These are phyloP conservation scores for Ligdia adustata DNA, from an alignment of 2,888 invertebrate species.

Conservation along the genomic window DNA sequence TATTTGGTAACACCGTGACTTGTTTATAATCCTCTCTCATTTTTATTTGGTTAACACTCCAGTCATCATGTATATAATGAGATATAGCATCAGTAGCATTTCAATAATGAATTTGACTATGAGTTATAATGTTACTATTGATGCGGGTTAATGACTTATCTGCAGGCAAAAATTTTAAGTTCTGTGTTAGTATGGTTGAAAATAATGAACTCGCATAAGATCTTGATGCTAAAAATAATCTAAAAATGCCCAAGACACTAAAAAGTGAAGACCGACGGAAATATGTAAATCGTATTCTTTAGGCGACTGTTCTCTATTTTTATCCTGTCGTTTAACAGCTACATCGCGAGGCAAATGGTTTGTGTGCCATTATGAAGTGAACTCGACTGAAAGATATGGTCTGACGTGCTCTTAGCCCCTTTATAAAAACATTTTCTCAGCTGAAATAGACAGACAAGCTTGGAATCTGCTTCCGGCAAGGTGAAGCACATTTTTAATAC, in stretches of 20 bases:
- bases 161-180: too few species aligned
- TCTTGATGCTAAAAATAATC: slow-evolving; percentile 3
- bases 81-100: too few species aligned
- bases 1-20: slow-evolving; percentile 42
- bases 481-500: too few species aligned
- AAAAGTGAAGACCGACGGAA: slow-evolving; percentile 18
- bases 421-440: slow-evolving; percentile 62
- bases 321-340: slow-evolving; percentile 53
- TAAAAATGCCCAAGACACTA: slow-evolving; percentile 28
- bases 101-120: too few species aligned
- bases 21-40: slow-evolving; percentile 44
- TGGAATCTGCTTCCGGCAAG: slow-evolving; percentile 45
- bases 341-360: slow-evolving; percentile 65
- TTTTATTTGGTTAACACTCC: too few species aligned
- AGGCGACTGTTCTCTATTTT: slow-evolving; percentile 53
- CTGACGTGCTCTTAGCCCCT: slow-evolving; percentile 62
- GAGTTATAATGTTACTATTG: too few species aligned
- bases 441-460: slow-evolving; percentile 46
- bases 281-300: slow-evolving; percentile 62
- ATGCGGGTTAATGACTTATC: too few species aligned
- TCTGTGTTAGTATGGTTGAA: too few species aligned
- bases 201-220: not conserved
- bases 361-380: slow-evolving; percentile 60
- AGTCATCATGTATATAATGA: too few species aligned
- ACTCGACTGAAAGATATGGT: slow-evolving; percentile 65